phyloP scores from a whole-genome alignment of 2,113 vertebrate genomes.

The Phalacrocorax pelagicus region DNA sequence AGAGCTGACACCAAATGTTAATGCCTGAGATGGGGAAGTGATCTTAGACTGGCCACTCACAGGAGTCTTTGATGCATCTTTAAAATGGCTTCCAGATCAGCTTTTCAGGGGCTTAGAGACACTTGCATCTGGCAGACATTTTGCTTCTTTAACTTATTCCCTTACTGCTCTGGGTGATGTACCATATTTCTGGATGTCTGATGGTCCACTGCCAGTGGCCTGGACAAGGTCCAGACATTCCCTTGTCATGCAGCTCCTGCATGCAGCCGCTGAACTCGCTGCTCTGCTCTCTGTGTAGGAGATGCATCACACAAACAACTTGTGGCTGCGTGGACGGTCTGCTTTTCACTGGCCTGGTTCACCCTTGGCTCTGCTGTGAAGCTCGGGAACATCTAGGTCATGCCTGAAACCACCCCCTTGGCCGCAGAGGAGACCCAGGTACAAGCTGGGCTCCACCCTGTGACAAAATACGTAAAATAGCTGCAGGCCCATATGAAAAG shows the following conservation, averaged over 20 bases:
- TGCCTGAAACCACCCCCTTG: not conserved
- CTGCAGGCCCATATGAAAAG: not conserved
- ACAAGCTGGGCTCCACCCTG: not conserved
- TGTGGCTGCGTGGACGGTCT: not conserved
- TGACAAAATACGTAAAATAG: not conserved
- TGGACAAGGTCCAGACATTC: not conserved
- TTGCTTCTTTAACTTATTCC: not conserved
- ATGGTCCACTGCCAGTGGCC: not conserved
- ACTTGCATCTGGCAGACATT: not conserved
- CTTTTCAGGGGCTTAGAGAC: not conserved
- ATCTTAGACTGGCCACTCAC: not conserved
- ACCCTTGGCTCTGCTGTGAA: not conserved
- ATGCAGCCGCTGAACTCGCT: not conserved
- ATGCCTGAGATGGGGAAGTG: not conserved
- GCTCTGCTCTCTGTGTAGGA: not conserved
- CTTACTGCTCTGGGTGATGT: not conserved
- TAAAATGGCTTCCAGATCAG: not conserved
- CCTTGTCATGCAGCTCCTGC: fast-evolving
- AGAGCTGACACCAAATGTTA: not conserved
- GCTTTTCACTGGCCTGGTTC: not conserved
- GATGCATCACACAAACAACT: too few species aligned
- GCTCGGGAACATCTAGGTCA: not conserved
- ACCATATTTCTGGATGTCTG: not conserved
- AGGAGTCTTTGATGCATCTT: not conserved
- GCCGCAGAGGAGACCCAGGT: not conserved